Base-by-base conservation (phyloP, 2,888 invertebrate genomes). In the Scaptomyza parva region DNA sequence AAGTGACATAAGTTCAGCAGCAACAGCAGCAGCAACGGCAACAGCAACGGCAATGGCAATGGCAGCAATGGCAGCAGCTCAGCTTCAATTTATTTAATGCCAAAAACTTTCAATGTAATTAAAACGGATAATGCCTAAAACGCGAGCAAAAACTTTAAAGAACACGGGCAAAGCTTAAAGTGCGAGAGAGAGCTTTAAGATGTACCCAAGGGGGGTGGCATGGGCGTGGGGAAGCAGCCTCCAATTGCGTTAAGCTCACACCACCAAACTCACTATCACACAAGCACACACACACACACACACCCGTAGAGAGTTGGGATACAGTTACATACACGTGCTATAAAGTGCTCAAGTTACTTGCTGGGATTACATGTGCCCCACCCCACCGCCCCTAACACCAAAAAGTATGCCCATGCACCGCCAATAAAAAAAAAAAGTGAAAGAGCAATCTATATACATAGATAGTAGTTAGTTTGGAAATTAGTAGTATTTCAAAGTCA, bases 1-100 rank as follows among this genome's bases (percentile, higher is more conserved):
- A 82, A 82, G 82, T 86, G 85, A 84, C 85, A 86, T 70, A 86
- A 82, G 82, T 82, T 82, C 61, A 70, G 54, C 51, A 57, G 65
- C 71, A 33, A 6, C 3, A 17, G 37, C 35, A 35, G 45, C 76
- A 8, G 14, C 35, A 28, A 11, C 1, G 5, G 28, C 28, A 26
- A 26, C 70, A 35, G 7, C 6, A 14, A 3, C 35, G 2, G 53
- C 82, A 30, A n/a, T n/a, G n/a, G 28, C 28, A 30, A 7, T 1
- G 7, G 26, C 26, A 7, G 26, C 26, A 26, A 26, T 6, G 26
- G 26, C 35, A 35, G 37, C 37, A 17, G 57, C 83, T 76, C 66
- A 65, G 63, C 86, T 75, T 67, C 76, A 83, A 81, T 86, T 81
- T 81, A 81, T 86, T 79, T 86, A 66, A 86, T 84, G 86, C 86